Conservation (phyloP, 2,113 vertebrate species). For the Riparia riparia region DNA sequence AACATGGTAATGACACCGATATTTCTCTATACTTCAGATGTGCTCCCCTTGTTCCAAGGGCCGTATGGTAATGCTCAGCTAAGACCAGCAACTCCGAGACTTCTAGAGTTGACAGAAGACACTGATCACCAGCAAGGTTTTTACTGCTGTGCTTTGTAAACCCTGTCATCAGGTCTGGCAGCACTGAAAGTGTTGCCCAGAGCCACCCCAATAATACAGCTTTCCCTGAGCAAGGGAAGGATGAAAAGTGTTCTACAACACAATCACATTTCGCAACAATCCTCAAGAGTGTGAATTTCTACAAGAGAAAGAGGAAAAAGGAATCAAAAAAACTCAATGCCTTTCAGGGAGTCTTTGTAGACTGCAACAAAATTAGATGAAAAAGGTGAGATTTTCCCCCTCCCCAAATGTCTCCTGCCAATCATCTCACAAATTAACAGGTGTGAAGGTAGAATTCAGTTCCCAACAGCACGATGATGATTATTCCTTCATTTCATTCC, state of each 20-base stretch:
- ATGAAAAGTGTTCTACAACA: neutral
- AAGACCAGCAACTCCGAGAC: neutral
- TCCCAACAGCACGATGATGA: neutral
- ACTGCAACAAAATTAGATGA: neutral
- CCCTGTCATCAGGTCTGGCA: neutral
- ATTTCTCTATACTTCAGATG: neutral
- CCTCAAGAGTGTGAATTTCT: neutral
- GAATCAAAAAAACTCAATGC: neutral
- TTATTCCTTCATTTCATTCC: neutral
- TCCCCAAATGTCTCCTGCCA: neutral
- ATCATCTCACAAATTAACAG: neutral
- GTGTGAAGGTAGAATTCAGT: neutral
- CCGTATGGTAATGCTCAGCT: neutral
- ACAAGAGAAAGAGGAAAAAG: neutral
- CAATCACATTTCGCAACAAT: neutral
- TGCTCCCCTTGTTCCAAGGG: neutral
- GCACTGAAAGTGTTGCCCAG: neutral
- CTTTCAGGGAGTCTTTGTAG: neutral
- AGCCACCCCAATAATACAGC: neutral
- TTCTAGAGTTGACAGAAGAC: neutral
- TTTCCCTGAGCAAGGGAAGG: neutral
- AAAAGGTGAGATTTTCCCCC: neutral
- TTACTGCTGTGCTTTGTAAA: neutral
- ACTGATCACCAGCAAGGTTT: rapidly evolving
- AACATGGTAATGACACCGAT: rapidly evolving